Evolutionary conservation across 2,797 vertebrate genomes (phyloP).

Genomic region (Protonibea diacanthus): DNA sequence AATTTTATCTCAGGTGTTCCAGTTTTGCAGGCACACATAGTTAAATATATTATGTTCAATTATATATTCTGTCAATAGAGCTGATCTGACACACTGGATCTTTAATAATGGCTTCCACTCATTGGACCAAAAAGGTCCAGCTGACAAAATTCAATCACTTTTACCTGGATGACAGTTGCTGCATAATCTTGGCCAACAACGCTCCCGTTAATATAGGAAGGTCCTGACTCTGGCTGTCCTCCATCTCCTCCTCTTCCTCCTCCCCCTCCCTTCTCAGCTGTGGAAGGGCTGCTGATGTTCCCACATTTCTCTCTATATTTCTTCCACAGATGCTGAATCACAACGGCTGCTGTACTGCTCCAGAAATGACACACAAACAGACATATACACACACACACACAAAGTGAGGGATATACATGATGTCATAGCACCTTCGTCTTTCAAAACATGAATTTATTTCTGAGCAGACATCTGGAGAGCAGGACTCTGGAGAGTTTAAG

Average conservation of each 20-base stretch:
- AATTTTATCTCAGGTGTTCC: not conserved
- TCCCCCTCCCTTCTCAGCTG: slow-evolving; percentile 31
- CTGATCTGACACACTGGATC: no score
- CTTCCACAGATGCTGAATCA: slow-evolving; percentile 84
- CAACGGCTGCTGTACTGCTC: slow-evolving; percentile 79
- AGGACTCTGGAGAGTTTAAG: slow-evolving; percentile 62
- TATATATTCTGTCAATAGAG: no score
- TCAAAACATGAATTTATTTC: slow-evolving; percentile 67
- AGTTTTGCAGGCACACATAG: not conserved
- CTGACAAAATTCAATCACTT: not conserved
- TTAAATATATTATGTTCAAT: no score
- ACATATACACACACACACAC: slow-evolving; percentile 43
- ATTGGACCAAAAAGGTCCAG: not conserved
- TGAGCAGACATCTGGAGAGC: slow-evolving; percentile 74
- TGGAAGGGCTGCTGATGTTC: slow-evolving; percentile 57
- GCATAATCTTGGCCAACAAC: slow-evolving; percentile 69
- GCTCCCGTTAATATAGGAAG: slow-evolving; percentile 22
- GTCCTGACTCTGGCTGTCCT: slow-evolving; percentile 26
- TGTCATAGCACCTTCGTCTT: slow-evolving; percentile 66
- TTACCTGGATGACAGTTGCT: slow-evolving; percentile 93
- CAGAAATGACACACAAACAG: slow-evolving; percentile 39
- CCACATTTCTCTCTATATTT: slow-evolving; percentile 68
- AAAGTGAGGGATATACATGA: slow-evolving; percentile 59
- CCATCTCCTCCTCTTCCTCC: slow-evolving; percentile 30
- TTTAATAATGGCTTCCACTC: no score